Conservation (phyloP, 2,888 invertebrate genomes). For the Dermolepida albohirtum region DNA sequence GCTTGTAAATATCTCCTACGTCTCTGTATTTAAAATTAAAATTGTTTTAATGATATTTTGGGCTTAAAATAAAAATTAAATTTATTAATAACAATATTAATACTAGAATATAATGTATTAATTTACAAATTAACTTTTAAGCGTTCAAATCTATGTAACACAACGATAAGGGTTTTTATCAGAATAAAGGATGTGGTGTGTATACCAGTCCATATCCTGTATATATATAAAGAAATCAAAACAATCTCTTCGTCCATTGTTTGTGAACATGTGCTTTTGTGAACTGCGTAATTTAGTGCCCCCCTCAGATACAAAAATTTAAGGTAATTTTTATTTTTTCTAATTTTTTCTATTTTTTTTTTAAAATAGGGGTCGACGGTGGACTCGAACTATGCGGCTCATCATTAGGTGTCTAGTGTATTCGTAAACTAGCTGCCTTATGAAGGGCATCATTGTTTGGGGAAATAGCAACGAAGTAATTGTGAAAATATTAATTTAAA, state of each 20-base stretch:
- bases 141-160: background rate
- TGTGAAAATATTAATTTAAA: background rate
- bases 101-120: too few relatives aligned
- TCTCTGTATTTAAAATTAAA: too few relatives aligned
- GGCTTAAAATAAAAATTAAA: too few relatives aligned
- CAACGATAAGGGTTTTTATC: conserved; percentile 24
- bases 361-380: background rate
- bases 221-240: conserved; percentile 27
- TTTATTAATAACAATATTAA: too few relatives aligned
- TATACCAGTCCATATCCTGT: conserved; percentile 21
- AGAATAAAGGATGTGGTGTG: conserved; percentile 23
- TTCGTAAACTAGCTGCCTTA: conserved; percentile 67
- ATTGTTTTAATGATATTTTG: too few relatives aligned
- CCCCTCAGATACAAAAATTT: background rate
- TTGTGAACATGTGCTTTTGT: conserved; percentile 21
- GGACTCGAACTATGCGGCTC: conserved; percentile 64
- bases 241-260: background rate
- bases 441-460: conserved; percentile 67
- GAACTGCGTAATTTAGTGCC: background rate
- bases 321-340: conserved; percentile 1
- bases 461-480: conserved; percentile 46
- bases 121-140: too few relatives aligned
- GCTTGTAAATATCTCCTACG: too few relatives aligned
- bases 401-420: conserved; percentile 66
- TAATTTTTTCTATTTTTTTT: background rate